These are phyloP conservation scores for Rhopilema esculentum DNA, from an alignment of 30 jellyfish, hydroid and myxozoan genomes.

Conservation along the genomic window DNA sequence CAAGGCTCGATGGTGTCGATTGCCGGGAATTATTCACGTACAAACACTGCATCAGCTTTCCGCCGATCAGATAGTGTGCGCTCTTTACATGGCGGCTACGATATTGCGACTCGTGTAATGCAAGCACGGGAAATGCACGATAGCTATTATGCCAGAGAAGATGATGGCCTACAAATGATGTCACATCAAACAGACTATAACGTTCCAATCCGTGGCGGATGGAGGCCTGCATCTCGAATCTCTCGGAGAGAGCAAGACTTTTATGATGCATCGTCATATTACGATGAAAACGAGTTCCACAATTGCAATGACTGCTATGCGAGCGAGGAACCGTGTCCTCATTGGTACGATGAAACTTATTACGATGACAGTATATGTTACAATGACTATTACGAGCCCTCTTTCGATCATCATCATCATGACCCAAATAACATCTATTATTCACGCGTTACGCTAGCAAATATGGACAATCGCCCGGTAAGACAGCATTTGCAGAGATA, in stretches of 20 bases:
- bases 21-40: constrained; percentile 48
- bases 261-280: constrained; percentile 40
- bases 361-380: constrained; percentile 28
- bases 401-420: constrained; percentile 24
- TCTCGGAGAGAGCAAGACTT: constrained; percentile 53
- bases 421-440: constrained; percentile 30
- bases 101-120: constrained; percentile 64
- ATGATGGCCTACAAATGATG: neutral
- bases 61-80: constrained; percentile 77
- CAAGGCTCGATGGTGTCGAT: constrained; percentile 56
- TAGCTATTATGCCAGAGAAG: neutral
- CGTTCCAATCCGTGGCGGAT: constrained; percentile 61
- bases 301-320: constrained; percentile 54
- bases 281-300: constrained; percentile 32
- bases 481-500: constrained; percentile 13
- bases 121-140: constrained; percentile 1
- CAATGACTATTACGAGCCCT: constrained; percentile 48
- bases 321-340: constrained; percentile 49
- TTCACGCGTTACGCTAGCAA: constrained; percentile 40
- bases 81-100: constrained; percentile 66
- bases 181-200: neutral
- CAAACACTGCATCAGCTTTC: constrained; percentile 31
- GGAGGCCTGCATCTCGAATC: constrained; percentile 69
- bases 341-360: constrained; percentile 49
- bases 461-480: constrained; percentile 7